A percentile compares a stretch with the other conserved stretches of the same genome.
These are phyloP conservation scores for Eupithecia dodoneata DNA, from an alignment of 2,888 invertebrate genomes.

Conservation along the genomic window DNA sequence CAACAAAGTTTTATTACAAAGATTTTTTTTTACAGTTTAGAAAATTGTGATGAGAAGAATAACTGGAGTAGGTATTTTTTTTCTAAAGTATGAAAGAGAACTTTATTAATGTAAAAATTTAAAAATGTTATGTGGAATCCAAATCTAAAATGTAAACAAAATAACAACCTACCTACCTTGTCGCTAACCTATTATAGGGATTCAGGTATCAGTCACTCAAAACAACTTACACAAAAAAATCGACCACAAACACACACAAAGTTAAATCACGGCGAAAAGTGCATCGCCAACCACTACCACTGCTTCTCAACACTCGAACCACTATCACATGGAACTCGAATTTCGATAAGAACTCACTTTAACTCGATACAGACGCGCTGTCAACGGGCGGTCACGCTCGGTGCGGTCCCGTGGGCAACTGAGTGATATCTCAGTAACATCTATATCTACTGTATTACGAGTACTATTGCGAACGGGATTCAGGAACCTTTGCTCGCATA, in stretches of 20 bases:
- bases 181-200: no score
- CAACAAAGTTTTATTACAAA: no score
- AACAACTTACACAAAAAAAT: constrained; percentile 1
- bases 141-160: no score
- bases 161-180: no score
- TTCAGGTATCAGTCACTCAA: no score
- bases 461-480: neutral
- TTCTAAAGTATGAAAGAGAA: no score
- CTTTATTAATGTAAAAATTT: no score
- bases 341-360: constrained; percentile 13
- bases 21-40: no score
- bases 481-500: neutral
- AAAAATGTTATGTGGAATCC: no score
- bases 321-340: neutral
- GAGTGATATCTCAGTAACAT: neutral
- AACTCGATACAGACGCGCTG: neutral
- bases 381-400: constrained; percentile 3
- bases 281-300: constrained; percentile 19
- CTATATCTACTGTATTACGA: neutral
- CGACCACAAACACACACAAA: neutral
- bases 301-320: neutral
- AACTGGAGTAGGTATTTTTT: no score
- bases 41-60: no score
- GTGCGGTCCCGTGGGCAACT: constrained; percentile 4
- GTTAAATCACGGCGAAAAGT: constrained; percentile 32